Evolutionary conservation across 2,113 vertebrate species (phyloP).

Genomic region (Cercopithecus mona): DNA sequence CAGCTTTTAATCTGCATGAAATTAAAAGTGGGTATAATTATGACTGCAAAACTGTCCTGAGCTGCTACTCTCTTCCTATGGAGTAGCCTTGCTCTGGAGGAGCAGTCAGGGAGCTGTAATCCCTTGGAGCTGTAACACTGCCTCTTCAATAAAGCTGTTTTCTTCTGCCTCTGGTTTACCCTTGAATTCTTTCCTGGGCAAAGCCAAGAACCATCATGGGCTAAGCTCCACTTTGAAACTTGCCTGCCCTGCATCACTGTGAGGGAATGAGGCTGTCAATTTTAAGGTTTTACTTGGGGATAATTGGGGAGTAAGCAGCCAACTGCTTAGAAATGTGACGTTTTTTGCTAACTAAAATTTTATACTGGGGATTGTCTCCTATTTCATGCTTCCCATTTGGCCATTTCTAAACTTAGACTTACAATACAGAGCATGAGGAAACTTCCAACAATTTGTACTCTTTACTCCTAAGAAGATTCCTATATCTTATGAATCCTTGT

Average conservation of each 20-base stretch:
- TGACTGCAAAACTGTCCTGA: too few species aligned
- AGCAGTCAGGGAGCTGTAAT: too few species aligned
- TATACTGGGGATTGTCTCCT: not conserved
- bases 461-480: not conserved
- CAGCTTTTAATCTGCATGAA: too few species aligned
- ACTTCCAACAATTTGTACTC: not conserved
- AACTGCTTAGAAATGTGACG: not conserved
- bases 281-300: not conserved
- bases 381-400: not conserved
- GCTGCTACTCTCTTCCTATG: too few species aligned
- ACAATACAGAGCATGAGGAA: not conserved
- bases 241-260: not conserved
- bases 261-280: not conserved
- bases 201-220: too few species aligned
- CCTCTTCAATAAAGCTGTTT: too few species aligned
- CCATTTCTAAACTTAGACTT: not conserved
- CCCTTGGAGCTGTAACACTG: too few species aligned
- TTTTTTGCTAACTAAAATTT: not conserved
- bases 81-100: too few species aligned
- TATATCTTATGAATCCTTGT: not conserved
- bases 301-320: not conserved
- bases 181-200: too few species aligned
- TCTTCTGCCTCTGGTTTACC: too few species aligned
- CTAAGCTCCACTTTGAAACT: too few species aligned
- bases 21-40: too few species aligned